Evolutionary conservation across 2,888 invertebrate species (phyloP), one percentile per base, ranked within the genome.

Genomic region (Tyria jacobaeae): DNA sequence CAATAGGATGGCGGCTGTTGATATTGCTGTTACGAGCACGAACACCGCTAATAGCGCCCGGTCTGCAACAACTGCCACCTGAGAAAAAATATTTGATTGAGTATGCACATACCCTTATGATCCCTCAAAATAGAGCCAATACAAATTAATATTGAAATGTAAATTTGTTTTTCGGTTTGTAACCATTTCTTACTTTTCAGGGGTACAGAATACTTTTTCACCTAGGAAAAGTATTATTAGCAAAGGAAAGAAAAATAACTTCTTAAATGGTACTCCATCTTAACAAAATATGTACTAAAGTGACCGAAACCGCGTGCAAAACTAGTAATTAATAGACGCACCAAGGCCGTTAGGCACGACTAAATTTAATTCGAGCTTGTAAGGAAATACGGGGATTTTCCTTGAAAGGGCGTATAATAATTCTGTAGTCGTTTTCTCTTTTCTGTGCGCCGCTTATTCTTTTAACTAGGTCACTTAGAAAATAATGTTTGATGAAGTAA

Each of bases 31-130:
- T 60, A 96, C 96, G 66, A 97, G 90, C 65, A 97, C 95, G 87
- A 97, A 97, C 25, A 97, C 95, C 63, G 96, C 96, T 17, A 97
- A 94, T 0, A 97, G 94, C 4, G 97, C 95, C 44, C 97, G 95
- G 86, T 98, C 98, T 64, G 97, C 95, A 15, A 98, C 97, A 57
- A 98, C 95, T 1, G 98, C 97, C 65, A 97, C 95, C 92, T 93
- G 84, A 2, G 64, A 67, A 70, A n/a, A 58, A 25, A 41, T 3
- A 35, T 27, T 49, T 15, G 4, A 44, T 27, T 35, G 2, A 47
- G 12, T 17, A 31, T 34, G 24, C 41, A 14, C 2, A 27, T 21
- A 31, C 27, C 27, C 27, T 21, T 3, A 21, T 15, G 5, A 25
- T 25, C 14, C 25, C 15, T 25, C 14, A 25, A 47, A 47, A 47